phyloP scores from a whole-genome alignment of 2,113 vertebrate species.

The Oryzias woworae region DNA sequence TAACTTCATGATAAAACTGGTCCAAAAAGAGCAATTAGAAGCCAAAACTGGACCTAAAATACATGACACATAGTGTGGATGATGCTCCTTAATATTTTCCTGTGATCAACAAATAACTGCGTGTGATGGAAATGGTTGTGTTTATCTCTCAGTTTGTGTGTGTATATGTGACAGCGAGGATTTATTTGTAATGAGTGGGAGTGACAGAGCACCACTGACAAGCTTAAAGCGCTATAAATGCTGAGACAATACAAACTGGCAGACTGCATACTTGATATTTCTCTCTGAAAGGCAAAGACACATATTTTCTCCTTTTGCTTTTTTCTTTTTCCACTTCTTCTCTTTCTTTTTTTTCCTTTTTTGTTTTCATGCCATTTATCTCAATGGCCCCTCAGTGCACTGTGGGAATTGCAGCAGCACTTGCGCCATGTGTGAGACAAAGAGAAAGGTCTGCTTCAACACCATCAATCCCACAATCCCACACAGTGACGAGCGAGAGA shows the following conservation, averaged over 20 bases:
- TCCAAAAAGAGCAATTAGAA: slow-evolving; percentile 42
- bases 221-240: slow-evolving; percentile 66
- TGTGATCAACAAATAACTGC: slow-evolving; percentile 60
- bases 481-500: slow-evolving; percentile 72
- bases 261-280: slow-evolving; percentile 54
- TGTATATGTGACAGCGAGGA: slow-evolving; percentile 38
- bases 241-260: slow-evolving; percentile 66
- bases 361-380: slow-evolving; percentile 70
- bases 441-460: slow-evolving; percentile 77
- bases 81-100: slow-evolving; percentile 54
- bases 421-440: slow-evolving; percentile 75
- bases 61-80: slow-evolving; percentile 36
- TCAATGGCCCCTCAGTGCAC: slow-evolving; percentile 68
- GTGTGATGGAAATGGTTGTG: slow-evolving; percentile 30
- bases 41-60: slow-evolving; percentile 48
- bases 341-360: slow-evolving; percentile 49
- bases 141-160: neutral
- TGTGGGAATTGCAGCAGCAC: slow-evolving; percentile 70
- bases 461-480: slow-evolving; percentile 76
- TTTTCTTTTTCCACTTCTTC: slow-evolving; percentile 52
- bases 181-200: slow-evolving; percentile 66
- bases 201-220: slow-evolving; percentile 60
- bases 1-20: slow-evolving; percentile 57
- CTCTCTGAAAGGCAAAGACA: slow-evolving; percentile 42
- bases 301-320: slow-evolving; percentile 42